Evolutionary conservation across 2,888 invertebrate species (phyloP).

Genomic region (Melitaea athalia): DNA sequence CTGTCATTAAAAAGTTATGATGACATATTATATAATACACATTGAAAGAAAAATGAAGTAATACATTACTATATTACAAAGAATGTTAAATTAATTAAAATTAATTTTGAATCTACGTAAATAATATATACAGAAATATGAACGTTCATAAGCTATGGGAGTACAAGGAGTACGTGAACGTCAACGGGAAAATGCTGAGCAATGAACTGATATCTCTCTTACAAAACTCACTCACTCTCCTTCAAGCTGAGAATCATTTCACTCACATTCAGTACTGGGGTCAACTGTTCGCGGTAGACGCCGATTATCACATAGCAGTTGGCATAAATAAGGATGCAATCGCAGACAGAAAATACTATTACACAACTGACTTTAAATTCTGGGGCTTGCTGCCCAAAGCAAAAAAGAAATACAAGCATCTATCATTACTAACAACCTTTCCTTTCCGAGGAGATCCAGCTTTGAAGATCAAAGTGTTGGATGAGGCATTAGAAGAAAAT

Average conservation of each 20-base stretch:
- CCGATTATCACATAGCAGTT: conserved; percentile 92
- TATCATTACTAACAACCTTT: conserved; percentile 68
- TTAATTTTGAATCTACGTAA: background rate
- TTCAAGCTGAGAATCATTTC: conserved; percentile 94
- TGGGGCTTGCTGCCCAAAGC: conserved; percentile 82
- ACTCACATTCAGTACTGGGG: conserved; percentile 93
- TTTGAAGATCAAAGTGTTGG: conserved; percentile 72
- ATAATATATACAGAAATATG: conserved; percentile 47
- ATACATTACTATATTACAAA: no score
- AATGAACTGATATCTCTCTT: conserved; percentile 88
- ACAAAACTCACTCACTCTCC: conserved; percentile 88
- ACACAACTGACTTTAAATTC: conserved; percentile 87
- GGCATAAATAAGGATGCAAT: conserved; percentile 90
- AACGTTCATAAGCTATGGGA: conserved; percentile 76
- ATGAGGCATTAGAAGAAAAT: conserved; percentile 68
- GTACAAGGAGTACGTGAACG: conserved; percentile 70
- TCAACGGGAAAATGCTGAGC: conserved; percentile 86
- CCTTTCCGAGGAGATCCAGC: conserved; percentile 80
- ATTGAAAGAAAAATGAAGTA: no score
- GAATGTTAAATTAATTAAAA: no score
- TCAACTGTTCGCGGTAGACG: conserved; percentile 87
- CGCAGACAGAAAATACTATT: conserved; percentile 88
- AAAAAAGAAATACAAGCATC: conserved; percentile 69
- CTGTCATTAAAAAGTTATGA: no score
- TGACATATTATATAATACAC: no score